Conservation (phyloP, 1,140 invertebrate genomes). For the Carcinoscorpius rotundicauda region DNA sequence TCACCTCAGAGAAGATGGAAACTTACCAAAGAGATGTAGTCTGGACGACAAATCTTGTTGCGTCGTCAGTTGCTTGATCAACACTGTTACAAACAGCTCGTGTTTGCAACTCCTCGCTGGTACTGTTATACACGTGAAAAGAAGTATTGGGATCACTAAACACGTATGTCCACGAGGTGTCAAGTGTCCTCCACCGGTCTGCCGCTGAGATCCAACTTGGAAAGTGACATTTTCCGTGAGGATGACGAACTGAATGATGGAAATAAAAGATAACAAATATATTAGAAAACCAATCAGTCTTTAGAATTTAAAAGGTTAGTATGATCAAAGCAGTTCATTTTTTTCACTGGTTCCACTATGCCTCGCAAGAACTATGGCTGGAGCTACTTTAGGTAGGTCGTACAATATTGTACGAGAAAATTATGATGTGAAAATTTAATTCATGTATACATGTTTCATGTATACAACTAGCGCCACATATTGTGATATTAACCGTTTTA, state of each 20-base stretch:
- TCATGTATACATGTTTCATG: too few species aligned
- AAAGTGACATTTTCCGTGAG: conserved; percentile 20
- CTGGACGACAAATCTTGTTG: conserved; percentile 12
- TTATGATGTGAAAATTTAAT: too few species aligned
- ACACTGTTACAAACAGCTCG: conserved; percentile 8
- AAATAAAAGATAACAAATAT: too few species aligned
- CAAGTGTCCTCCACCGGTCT: conserved; percentile 17
- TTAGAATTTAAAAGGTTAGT: too few species aligned
- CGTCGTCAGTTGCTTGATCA: not conserved
- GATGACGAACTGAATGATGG: conserved; percentile 12
- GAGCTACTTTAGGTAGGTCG: too few species aligned
- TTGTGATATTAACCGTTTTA: too few species aligned
- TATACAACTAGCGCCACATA: too few species aligned
- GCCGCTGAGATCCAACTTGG: conserved; percentile 14
- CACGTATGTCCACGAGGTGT: conserved; percentile 12
- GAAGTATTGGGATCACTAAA: conserved; percentile 13
- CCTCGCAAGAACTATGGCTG: too few species aligned
- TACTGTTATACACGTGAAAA: conserved; percentile 11
- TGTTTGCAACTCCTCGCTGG: conserved; percentile 2
- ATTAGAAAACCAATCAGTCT: too few species aligned
- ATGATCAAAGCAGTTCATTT: too few species aligned
- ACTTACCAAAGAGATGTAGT: conserved; percentile 19
- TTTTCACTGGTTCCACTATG: too few species aligned
- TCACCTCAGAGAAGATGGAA: not conserved
- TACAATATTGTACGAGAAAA: too few species aligned